Base-by-base conservation (phyloP, 2,797 vertebrate species). In the Schizothorax lantsangensis region DNA sequence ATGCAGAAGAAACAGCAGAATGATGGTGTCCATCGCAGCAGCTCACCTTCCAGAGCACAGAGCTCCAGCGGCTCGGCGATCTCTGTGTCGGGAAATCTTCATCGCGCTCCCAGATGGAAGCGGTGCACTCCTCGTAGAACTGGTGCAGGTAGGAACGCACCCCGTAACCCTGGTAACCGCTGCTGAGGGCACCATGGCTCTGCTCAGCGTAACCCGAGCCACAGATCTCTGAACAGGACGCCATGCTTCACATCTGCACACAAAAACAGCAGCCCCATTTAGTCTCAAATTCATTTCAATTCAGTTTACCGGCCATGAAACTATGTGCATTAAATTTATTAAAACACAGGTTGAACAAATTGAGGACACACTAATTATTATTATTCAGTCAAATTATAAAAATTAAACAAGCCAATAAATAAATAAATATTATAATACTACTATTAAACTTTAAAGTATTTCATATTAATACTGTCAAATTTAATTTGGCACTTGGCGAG, bases 71-170 rank as follows among this genome's bases (percentile, higher is more conserved):
- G 92, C 95, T 97, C 12, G 97, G 97, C 79, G 97, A 98, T 96
- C 97, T 98, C 98, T 98, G 98, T 93, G 97, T 98, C 97, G 99
- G 98, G 96, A 99, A 99, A 96, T 99, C 98, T 93, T 99, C 97
- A 89, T 98, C 98, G 88, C 97, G 95, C 93, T 99, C 98, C 98
- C 98, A 99, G 92, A 99, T 98, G 1, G 98, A 98, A 92, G 97
- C 96, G n/a, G 98, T 97, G 93, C 98, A 99, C 92, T 99, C 98
- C 92, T 99, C 98, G 78, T 99, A 99, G 91, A 99, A 99, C 95
- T 99, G 98, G 91, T 99, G 98, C 91, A 99, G 95, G 92, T 99
- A 99, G 89, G 98, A 99, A 64, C 98, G 98, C 89, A 99, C 98
- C 84, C 98, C 98, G 0, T 98, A 99, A 92, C 97, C 97, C 89